A percentile compares a stretch with the other conserved stretches of the same genome.
These are phyloP conservation scores for Zapus hudsonius DNA, from an alignment of 2,113 vertebrate species.

Conservation along the genomic window DNA sequence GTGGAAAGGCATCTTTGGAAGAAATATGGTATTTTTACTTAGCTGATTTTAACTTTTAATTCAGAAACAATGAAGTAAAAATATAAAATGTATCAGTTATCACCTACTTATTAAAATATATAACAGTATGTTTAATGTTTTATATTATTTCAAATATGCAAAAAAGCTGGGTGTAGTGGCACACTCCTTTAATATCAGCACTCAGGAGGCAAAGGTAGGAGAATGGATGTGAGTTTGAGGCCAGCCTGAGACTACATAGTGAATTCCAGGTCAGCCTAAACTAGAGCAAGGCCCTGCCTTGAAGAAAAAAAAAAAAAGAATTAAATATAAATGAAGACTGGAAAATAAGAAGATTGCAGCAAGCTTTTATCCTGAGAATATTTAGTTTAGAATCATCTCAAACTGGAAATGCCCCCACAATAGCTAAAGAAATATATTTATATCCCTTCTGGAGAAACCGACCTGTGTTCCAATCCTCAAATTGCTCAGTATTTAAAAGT, in stretches of 20 bases:
- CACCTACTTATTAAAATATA: background rate
- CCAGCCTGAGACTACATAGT: too few species aligned
- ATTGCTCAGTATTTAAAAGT: background rate
- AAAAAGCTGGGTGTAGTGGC: too few species aligned
- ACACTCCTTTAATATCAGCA: too few species aligned
- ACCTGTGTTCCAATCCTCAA: background rate
- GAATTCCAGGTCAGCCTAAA: too few species aligned
- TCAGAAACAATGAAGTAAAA: constrained; percentile 40
- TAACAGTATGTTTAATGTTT: constrained; percentile 17
- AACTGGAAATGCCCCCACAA: background rate
- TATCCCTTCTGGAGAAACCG: background rate
- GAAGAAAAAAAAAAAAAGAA: too few species aligned
- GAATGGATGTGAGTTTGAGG: too few species aligned
- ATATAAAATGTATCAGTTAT: background rate
- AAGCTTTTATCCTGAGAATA: background rate
- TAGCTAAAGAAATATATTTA: background rate
- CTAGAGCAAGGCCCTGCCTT: too few species aligned
- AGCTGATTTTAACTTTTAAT: constrained; percentile 25
- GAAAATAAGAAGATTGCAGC: background rate
- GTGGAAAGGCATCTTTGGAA: background rate
- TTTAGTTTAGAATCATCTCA: background rate
- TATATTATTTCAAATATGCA: background rate
- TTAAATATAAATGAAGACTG: background rate
- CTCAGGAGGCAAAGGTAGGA: too few species aligned
- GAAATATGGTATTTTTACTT: background rate